Evolutionary conservation across 2,113 vertebrate species (phyloP), one percentile per base, ranked within the genome.

Genomic region (Mellivora capensis): DNA sequence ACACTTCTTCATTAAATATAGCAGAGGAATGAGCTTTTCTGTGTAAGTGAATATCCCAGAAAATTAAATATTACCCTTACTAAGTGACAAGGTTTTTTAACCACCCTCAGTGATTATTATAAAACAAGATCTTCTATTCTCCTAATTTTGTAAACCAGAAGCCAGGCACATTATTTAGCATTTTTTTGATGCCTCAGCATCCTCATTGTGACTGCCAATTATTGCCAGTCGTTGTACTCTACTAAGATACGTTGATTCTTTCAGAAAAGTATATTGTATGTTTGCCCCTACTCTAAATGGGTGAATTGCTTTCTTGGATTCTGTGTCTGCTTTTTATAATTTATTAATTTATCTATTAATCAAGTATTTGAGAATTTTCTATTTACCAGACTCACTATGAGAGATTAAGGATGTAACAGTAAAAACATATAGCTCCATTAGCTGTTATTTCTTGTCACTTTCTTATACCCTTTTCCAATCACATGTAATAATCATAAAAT

Each of bases 141-240:
- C n/a, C 23, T 87, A n/a, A 93, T 91, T 95, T 82, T 82, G 4
- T 83, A 91, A 87, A 44, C 47, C 54, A 93, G 69, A 91, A 94
- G 57, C 77, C 77, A 20, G 61, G 25, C 37, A 77, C 31, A 79
- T 69, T 97, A 20, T 76, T 31, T 76, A 79, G 79, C 29, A 27
- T n/a, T 86, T 14, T 96, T 85, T 92, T 44, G 52, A 82, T 88
- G 29, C 23, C 17, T 87, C 17, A 29, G 34, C 0, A 11, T 94
- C n/a, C n/a, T 96, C 54, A 21, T 29, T 93, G 31, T 79, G 18
- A 42, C 82, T 71, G 31, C 23, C 69, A 88, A 7, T 62, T 88
- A 79, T 29, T 95, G 72, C 39, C 62, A 74, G 2, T 81, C 76
- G 37, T 67, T 86, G 47, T 81, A 91, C 18, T 87, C 3, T 91